Conservation (phyloP, 2,888 invertebrate species). For the Schrankia costaestrigalis region DNA sequence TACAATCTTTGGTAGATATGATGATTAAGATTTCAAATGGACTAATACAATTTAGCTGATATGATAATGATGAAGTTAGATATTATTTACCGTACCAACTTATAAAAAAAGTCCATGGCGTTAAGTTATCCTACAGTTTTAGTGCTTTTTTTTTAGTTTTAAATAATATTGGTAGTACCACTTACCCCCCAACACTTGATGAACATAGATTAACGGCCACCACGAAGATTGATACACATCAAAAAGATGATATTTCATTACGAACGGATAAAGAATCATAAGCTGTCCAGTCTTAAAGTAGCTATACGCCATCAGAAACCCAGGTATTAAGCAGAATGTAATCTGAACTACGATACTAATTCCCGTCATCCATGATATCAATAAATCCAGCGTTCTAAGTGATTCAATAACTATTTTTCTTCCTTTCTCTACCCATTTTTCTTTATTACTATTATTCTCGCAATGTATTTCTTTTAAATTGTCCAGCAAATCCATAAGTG, state of each 20-base stretch:
- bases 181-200: conserved; percentile 57
- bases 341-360: conserved; percentile 34
- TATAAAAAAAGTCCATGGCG: too few relatives aligned
- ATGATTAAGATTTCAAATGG: too few relatives aligned
- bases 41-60: too few relatives aligned
- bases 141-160: too few relatives aligned
- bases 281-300: conserved; percentile 37
- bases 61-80: too few relatives aligned
- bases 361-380: conserved; percentile 32
- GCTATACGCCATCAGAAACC: conserved; percentile 40
- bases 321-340: conserved; percentile 45
- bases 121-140: too few relatives aligned
- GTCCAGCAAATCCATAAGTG: conserved; percentile 32
- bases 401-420: conserved; percentile 37
- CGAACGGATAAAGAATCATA: conserved; percentile 45
- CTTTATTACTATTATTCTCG: conserved; percentile 11
- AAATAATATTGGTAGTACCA: too few relatives aligned
- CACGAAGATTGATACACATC: conserved; percentile 37
- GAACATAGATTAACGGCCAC: conserved; percentile 50
- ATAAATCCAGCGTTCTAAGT: conserved; percentile 31
- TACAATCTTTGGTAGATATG: too few relatives aligned
- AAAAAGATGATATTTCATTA: conserved; percentile 47
- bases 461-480: conserved; percentile 46
- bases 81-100: too few relatives aligned
- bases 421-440: not conserved